Conservation (phyloP, 2,113 vertebrate species). For the Neolamprologus variostigma region DNA sequence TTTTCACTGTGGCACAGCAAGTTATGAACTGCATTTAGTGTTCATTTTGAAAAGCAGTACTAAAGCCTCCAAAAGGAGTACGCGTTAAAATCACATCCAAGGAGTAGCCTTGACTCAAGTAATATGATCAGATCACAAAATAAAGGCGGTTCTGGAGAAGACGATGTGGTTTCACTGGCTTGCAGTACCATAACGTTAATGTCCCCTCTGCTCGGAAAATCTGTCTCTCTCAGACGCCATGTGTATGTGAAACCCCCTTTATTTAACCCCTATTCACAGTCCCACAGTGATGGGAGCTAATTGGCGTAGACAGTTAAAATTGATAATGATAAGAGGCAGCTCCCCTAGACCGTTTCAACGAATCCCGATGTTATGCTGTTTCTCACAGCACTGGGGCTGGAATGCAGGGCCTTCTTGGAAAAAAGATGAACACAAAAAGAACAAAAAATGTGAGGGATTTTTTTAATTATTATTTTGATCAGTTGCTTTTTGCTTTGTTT, state of each 20-base stretch:
- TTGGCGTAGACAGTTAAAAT: constrained; percentile 18
- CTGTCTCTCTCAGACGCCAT: background rate
- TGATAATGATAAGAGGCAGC: constrained; percentile 4
- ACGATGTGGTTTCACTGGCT: constrained; percentile 22
- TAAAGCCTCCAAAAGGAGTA: background rate
- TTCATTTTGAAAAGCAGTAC: background rate
- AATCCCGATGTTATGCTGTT: background rate
- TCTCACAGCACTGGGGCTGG: background rate
- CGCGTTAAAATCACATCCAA: background rate
- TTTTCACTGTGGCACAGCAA: background rate
- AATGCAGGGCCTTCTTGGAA: background rate
- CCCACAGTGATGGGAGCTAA: constrained; percentile 19
- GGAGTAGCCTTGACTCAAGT: background rate
- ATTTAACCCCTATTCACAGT: constrained; percentile 12
- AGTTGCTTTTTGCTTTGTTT: background rate
- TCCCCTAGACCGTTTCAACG: constrained; percentile 17
- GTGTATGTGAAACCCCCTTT: constrained; percentile 5
- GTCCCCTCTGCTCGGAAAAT: background rate
- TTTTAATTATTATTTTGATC: background rate
- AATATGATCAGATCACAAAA: background rate
- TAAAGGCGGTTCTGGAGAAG: background rate
- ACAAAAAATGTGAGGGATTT: background rate
- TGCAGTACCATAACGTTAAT: background rate
- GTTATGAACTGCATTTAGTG: background rate
- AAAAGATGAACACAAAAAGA: background rate